Percentiles rank a stretch among this genome's conserved stretches.
Evolutionary conservation across 1,140 invertebrate species (phyloP).

Genomic region (Drosophila miranda): DNA sequence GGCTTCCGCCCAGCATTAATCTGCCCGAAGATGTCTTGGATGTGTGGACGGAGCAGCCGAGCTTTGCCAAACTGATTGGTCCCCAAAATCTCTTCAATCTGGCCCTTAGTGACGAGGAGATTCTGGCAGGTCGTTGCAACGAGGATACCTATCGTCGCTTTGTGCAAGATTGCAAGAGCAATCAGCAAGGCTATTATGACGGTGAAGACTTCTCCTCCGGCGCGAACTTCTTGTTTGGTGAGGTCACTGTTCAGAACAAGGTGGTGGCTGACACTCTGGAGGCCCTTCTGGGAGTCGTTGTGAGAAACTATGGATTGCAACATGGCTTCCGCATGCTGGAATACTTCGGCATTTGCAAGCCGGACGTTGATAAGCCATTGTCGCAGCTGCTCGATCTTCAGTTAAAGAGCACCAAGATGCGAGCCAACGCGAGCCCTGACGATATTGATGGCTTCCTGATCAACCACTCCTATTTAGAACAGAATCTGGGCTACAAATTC

Average conservation of each 20-base stretch:
- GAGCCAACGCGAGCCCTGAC: slow-evolving; percentile 61
- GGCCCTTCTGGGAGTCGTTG: slow-evolving; percentile 91
- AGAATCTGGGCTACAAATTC: slow-evolving; percentile 87
- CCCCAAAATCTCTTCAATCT: slow-evolving; percentile 56
- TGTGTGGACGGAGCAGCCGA: slow-evolving; percentile 42
- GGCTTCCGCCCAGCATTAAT: slow-evolving; percentile 84
- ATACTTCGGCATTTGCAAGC: slow-evolving; percentile 88
- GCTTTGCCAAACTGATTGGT: slow-evolving; percentile 26
- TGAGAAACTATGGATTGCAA: slow-evolving; percentile 84
- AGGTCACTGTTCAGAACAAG: slow-evolving; percentile 54
- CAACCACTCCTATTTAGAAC: slow-evolving; percentile 84
- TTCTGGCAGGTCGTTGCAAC: slow-evolving; percentile 30
- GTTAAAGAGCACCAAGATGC: slow-evolving; percentile 71
- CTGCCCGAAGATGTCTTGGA: slow-evolving; percentile 64
- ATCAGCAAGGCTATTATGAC: slow-evolving; percentile 26
- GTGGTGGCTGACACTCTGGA: slow-evolving; percentile 91
- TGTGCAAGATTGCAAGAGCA: slow-evolving; percentile 38
- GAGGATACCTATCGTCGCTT: slow-evolving; percentile 16
- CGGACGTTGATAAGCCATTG: slow-evolving; percentile 78
- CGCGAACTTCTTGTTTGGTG: slow-evolving; percentile 49
- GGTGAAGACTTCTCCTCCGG: slow-evolving; percentile 36
- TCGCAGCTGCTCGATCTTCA: slow-evolving; percentile 72
- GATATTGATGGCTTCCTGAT: slow-evolving; percentile 83
- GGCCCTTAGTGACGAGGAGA: slow-evolving; percentile 46
- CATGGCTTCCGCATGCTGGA: slow-evolving; percentile 86